Evolutionary conservation across 2,797 vertebrate genomes (phyloP).

Genomic region (Enteromius afrohamiltoni): DNA sequence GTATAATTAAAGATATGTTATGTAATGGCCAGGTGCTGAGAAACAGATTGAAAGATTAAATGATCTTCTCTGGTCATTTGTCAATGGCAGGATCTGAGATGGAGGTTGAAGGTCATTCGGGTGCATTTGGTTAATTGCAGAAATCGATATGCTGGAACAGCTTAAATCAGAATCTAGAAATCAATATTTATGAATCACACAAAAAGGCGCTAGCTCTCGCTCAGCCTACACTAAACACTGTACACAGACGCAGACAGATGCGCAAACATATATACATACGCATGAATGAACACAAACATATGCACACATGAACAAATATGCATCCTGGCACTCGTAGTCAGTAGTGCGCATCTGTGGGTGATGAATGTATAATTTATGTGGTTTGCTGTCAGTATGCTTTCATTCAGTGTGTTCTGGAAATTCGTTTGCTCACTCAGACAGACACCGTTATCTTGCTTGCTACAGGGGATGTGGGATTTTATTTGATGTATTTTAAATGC

Average conservation of each 20-base stretch:
- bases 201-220: not conserved
- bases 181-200: conserved; percentile 3
- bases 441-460: not conserved
- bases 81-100: not conserved
- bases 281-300: conserved; percentile 37
- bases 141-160: not conserved
- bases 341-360: conserved; percentile 3
- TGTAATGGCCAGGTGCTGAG: conserved; percentile 39
- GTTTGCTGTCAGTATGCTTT: not conserved
- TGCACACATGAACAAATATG: conserved; percentile 17
- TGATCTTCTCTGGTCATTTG: not conserved
- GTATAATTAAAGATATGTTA: conserved; percentile 48
- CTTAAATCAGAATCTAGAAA: conserved; percentile 16
- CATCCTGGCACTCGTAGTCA: not conserved
- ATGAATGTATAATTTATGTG: conserved; percentile 21
- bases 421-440: not conserved
- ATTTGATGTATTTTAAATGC: not conserved
- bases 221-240: conserved; percentile 9
- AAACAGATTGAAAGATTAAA: conserved; percentile 49
- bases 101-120: conserved; percentile 18
- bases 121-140: conserved; percentile 21
- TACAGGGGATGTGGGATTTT: not conserved
- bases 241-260: conserved; percentile 32
- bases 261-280: conserved; percentile 55
- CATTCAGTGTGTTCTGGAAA: conserved; percentile 33